Evolutionary conservation across 2,888 invertebrate species (phyloP).

Genomic region (Heliconius aoede): DNA sequence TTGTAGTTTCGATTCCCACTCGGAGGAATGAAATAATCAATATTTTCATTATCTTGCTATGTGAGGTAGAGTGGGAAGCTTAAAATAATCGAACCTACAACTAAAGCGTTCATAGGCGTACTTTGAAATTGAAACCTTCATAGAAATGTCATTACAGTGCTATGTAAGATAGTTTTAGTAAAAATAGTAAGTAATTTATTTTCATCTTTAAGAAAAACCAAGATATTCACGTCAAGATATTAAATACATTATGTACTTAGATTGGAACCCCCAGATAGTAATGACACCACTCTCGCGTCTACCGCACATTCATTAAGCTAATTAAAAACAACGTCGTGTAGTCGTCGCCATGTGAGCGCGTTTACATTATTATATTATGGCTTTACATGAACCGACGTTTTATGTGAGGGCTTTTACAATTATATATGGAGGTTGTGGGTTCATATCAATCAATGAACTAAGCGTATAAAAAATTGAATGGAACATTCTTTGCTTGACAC

Average conservation of each 20-base stretch:
- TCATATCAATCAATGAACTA: not conserved
- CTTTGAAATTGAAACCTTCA: too few relatives aligned
- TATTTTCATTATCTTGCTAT: too few relatives aligned
- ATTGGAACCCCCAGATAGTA: slow-evolving; percentile 31
- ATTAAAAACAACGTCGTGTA: slow-evolving; percentile 39
- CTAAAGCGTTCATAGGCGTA: too few relatives aligned
- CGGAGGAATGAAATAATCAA: too few relatives aligned
- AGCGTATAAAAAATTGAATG: not conserved
- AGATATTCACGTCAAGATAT: not conserved
- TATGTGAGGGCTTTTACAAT: not conserved
- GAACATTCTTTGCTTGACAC: too few relatives aligned
- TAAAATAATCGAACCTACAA: too few relatives aligned
- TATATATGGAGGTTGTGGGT: too few relatives aligned
- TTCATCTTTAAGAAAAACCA: not conserved
- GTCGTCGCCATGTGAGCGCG: slow-evolving; percentile 2
- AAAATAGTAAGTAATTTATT: not conserved
- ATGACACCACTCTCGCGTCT: slow-evolving; percentile 22
- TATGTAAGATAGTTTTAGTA: not conserved
- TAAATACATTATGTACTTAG: slow-evolving; percentile 3
- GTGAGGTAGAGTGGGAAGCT: too few relatives aligned
- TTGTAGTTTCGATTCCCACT: too few relatives aligned
- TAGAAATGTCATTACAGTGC: too few relatives aligned
- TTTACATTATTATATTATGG: slow-evolving; percentile 15
- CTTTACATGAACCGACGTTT: slow-evolving; percentile 2
- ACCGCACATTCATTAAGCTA: slow-evolving; percentile 40